Evolutionary conservation across 2,888 invertebrate genomes (phyloP), one percentile per base, ranked within the genome.

Genomic region (Dioctria rufipes): DNA sequence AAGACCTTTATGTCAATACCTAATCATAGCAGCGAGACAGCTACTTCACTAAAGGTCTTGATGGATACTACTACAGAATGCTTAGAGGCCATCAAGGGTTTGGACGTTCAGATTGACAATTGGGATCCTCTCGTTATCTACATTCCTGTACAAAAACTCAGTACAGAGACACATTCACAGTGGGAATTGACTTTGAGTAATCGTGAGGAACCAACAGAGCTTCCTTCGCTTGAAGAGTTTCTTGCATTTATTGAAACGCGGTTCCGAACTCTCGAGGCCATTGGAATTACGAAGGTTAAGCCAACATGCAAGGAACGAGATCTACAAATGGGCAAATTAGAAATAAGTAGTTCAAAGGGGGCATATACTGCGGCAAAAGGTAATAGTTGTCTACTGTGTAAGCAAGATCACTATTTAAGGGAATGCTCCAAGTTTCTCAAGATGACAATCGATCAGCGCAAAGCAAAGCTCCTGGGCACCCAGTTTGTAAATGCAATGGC

Each of bases 181-280:
- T 67, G 67, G 67, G 67, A 67, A 13, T 46, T 46, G 4, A 40
- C 67, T 5, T 67, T 67, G 11, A 67, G 40, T 67, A 40, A 11
- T 3, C 43, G 67, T 8, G 46, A 43, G 6, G 67, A 43, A 39
- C 67, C 67, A 4, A 11, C 8, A n/a, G 46, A 43, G 4, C 3
- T 46, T 46, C 67, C 46, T 67, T n/a, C 43, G 2, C 43, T 46
- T 5, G 13, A 46, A 46, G 43, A 67, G 46, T 67, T 67, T 46
- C 13, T 67, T 3, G 8, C 43, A 46, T 67, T 67, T 46, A 46
- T 67, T 13, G 67, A 43, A 40, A 67, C 67, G 9, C 37, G 46
- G 25, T 67, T 67, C 13, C 67, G 67, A 5, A 67, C 67, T 40
- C 5, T 67, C 5, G 67, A 67, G 13, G 46, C 67, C 8, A n/a